phyloP scores from a whole-genome alignment of 2,797 vertebrate genomes.

The Phyllotis vaccarum region DNA sequence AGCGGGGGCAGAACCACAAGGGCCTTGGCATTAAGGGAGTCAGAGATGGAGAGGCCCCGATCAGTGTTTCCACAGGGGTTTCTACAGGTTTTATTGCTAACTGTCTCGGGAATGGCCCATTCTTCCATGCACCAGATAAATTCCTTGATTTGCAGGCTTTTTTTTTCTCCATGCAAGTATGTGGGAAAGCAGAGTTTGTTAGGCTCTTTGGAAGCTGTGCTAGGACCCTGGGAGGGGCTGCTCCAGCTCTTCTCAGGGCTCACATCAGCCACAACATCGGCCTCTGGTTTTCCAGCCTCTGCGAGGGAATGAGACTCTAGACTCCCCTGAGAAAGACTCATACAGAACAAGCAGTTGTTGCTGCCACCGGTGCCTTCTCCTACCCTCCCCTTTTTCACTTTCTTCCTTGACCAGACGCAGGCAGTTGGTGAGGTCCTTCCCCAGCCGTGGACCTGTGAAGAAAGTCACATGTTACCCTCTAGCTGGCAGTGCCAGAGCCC shows the following conservation, averaged over 20 bases:
- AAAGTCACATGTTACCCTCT: constrained; percentile 26
- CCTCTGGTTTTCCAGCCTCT: constrained; percentile 8
- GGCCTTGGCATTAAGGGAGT: constrained; percentile 59
- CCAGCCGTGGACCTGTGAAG: constrained; percentile 90
- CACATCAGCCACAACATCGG: constrained; percentile 52
- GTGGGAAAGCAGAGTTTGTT: constrained; percentile 65
- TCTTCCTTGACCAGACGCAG: constrained; percentile 87
- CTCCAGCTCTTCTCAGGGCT: constrained; percentile 57
- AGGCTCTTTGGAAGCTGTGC: constrained; percentile 21
- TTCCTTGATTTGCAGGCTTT: constrained; percentile 77
- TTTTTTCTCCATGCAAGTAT: constrained; percentile 67
- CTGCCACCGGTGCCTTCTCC: constrained; percentile 80
- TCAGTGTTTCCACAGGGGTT: background rate
- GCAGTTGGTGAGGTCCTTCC: constrained; percentile 86
- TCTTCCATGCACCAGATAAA: constrained; percentile 71
- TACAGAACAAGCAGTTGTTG: constrained; percentile 83
- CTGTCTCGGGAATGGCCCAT: background rate
- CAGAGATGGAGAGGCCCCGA: background rate
- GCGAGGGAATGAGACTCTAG: constrained; percentile 4
- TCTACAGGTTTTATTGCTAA: constrained; percentile 45
- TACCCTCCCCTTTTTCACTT: constrained; percentile 81
- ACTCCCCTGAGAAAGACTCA: constrained; percentile 73
- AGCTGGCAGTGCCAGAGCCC: background rate
- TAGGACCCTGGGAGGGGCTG: background rate
- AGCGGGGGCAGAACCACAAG: constrained; percentile 80